Percentiles rank a stretch among this genome's conserved stretches.
Evolutionary conservation across 2,888 invertebrate species (phyloP).

Genomic region (Hoplodrina ambigua): DNA sequence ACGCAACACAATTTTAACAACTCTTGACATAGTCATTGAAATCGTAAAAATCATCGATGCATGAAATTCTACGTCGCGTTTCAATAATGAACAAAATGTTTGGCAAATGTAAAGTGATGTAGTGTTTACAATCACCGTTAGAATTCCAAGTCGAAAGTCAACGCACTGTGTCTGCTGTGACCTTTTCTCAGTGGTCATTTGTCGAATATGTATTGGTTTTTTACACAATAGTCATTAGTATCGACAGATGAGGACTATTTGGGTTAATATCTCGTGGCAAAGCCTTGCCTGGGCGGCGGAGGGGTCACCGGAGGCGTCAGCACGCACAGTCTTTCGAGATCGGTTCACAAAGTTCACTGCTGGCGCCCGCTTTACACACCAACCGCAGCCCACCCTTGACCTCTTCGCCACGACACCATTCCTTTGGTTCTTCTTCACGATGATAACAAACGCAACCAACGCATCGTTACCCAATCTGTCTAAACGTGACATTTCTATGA

Average conservation of each 20-base stretch:
- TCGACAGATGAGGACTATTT: conserved; percentile 41
- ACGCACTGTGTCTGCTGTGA: conserved; percentile 62
- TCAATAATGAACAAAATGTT: conserved; percentile 42
- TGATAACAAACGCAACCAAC: conserved; percentile 43
- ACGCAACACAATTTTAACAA: conserved; percentile 31
- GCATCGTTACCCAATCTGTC: conserved; percentile 38
- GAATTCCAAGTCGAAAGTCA: conserved; percentile 61
- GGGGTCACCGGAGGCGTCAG: conserved; percentile 45
- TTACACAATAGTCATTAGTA: conserved; percentile 58
- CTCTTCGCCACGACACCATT: conserved; percentile 63
- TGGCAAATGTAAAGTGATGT: conserved; percentile 35
- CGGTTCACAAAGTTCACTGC: conserved; percentile 55
- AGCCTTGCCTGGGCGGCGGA: conserved; percentile 20
- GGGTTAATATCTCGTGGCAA: conserved; percentile 46
- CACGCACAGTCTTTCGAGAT: conserved; percentile 42
- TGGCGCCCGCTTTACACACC: conserved; percentile 42
- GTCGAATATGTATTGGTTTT: conserved; percentile 31
- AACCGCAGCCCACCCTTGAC: conserved; percentile 64
- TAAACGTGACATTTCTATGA: conserved; percentile 53
- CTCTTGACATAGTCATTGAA: conserved; percentile 42
- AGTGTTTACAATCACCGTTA: conserved; percentile 57
- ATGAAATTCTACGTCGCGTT: conserved; percentile 40
- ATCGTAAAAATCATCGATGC: conserved; percentile 31
- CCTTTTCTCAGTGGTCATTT: conserved; percentile 61
- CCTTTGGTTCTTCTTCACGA: conserved; percentile 63